phyloP scores from a whole-genome alignment of 2,888 invertebrate species.

The Brenthis daphne region DNA sequence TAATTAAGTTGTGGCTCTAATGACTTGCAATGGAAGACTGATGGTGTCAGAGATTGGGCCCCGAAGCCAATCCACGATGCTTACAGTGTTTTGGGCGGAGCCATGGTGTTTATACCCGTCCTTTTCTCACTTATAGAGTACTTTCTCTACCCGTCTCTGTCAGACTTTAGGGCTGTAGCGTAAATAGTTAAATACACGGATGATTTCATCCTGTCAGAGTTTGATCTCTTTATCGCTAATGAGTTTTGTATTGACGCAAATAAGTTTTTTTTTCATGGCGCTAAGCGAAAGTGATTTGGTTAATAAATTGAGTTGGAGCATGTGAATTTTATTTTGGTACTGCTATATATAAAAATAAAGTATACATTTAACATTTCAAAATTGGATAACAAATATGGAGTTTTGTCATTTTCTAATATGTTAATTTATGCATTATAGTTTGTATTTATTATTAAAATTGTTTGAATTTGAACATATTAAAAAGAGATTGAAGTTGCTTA shows the following conservation, averaged over 20 bases:
- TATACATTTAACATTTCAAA: too few species aligned
- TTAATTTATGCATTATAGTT: too few species aligned
- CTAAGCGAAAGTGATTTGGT: slow-evolving; percentile 23
- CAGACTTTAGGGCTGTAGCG: slow-evolving; percentile 53
- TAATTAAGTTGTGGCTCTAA: slow-evolving; percentile 66
- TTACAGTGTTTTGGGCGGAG: slow-evolving; percentile 63
- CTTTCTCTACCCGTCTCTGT: slow-evolving; percentile 47
- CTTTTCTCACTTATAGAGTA: slow-evolving; percentile 41
- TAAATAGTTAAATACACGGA: slow-evolving; percentile 63
- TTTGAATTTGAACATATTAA: too few species aligned
- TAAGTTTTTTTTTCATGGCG: slow-evolving; percentile 24
- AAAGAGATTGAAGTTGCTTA: too few species aligned
- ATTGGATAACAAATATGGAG: too few species aligned
- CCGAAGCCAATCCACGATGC: slow-evolving; percentile 69
- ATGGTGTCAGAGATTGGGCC: slow-evolving; percentile 63
- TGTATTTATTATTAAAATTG: too few species aligned
- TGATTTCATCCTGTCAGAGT: slow-evolving; percentile 69
- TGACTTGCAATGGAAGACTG: slow-evolving; percentile 72
- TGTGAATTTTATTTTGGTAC: slow-evolving; percentile 2
- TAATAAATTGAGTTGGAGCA: slow-evolving; percentile 6
- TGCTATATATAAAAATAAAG: background rate
- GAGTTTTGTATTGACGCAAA: slow-evolving; percentile 39
- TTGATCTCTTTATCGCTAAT: slow-evolving; percentile 48
- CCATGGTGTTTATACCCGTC: slow-evolving; percentile 47
- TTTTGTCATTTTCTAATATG: too few species aligned